Percentiles rank a stretch among this genome's conserved stretches.
Evolutionary conservation across 35 echinoderm and acorn worm species (phyloP).

Genomic region (Apostichopus californicus): DNA sequence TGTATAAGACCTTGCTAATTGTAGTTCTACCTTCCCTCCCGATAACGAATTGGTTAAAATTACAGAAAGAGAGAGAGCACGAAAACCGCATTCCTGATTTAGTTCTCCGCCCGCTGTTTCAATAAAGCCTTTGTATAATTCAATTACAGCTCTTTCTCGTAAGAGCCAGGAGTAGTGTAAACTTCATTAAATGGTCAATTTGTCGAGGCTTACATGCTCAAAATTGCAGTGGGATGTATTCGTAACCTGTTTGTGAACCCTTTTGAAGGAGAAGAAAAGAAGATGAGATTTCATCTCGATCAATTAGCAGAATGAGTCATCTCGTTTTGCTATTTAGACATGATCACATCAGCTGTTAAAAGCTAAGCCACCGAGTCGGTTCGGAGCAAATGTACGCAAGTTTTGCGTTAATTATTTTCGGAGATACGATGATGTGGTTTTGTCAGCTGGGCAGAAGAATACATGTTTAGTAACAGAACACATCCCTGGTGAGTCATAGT

Average conservation of each 20-base stretch:
- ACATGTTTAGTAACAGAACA: too few relatives aligned
- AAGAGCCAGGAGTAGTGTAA: neutral
- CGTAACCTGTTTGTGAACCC: neutral
- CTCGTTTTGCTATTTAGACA: neutral
- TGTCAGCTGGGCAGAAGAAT: too few relatives aligned
- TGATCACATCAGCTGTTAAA: neutral
- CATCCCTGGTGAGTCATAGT: too few relatives aligned
- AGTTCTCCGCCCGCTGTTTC: neutral
- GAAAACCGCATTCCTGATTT: neutral
- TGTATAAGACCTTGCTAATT: too few relatives aligned
- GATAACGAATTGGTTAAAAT: neutral
- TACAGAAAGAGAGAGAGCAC: neutral
- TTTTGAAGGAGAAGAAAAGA: neutral
- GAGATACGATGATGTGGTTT: too few relatives aligned
- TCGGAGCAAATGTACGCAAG: too few relatives aligned
- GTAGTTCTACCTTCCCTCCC: too few relatives aligned
- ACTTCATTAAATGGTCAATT: conserved; percentile 1
- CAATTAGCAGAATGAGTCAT: neutral
- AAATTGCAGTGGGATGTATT: neutral
- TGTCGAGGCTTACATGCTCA: neutral
- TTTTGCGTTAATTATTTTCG: too few relatives aligned
- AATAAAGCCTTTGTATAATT: neutral
- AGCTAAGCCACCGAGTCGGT: too few relatives aligned
- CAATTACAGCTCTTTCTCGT: neutral
- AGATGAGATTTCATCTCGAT: neutral